These are phyloP conservation scores for Picus viridis DNA, from an alignment of 2,797 vertebrate species.

Conservation along the genomic window DNA sequence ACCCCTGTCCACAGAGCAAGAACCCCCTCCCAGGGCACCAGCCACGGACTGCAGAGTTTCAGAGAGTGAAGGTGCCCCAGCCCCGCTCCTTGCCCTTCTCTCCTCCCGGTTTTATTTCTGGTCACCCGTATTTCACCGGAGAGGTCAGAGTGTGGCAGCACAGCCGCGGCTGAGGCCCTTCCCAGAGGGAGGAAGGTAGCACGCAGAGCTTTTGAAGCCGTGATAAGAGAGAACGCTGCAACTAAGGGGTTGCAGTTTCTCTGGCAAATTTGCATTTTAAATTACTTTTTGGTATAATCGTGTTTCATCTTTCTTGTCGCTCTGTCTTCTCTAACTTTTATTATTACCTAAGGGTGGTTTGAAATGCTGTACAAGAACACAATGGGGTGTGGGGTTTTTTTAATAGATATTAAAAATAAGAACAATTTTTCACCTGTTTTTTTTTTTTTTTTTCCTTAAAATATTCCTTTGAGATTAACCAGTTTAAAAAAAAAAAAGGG, in stretches of 20 bases:
- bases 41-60: accelerated
- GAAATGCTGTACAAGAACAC: constrained; percentile 31
- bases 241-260: constrained; percentile 51
- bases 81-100: not conserved
- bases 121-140: constrained; percentile 51
- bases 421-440: not conserved
- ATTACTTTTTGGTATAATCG: constrained; percentile 64
- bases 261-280: constrained; percentile 76
- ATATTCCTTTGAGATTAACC: constrained; percentile 59
- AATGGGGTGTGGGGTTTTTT: not conserved
- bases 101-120: not conserved
- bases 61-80: accelerated
- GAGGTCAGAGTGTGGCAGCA: constrained; percentile 59
- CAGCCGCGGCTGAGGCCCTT: constrained; percentile 35
- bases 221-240: constrained; percentile 21
- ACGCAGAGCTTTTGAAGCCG: not conserved
- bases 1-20: not conserved
- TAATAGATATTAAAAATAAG: not conserved
- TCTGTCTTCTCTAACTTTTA: constrained; percentile 56
- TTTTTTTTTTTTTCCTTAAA: constrained; percentile 26
- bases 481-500: not conserved
- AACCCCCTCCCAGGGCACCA: not conserved
- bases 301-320: constrained; percentile 64
- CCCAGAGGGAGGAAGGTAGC: constrained; percentile 36
- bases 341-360: constrained; percentile 32